A percentile compares a stretch with the other conserved stretches of the same genome.
phyloP scores from a whole-genome alignment of 2,113 vertebrate genomes.

The Scytalopus superciliaris region DNA sequence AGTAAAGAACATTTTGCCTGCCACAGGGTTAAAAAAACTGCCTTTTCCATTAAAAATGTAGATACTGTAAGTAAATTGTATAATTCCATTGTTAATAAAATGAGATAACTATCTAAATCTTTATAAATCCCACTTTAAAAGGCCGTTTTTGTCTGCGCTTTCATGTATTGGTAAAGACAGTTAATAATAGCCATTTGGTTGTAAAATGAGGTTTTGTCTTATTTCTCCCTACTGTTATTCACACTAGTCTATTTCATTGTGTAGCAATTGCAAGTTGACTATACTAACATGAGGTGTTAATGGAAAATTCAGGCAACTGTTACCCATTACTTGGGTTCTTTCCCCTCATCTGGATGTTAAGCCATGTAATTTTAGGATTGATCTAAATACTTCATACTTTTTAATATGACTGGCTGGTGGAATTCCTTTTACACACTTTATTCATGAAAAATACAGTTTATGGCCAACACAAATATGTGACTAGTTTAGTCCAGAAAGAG shows the following conservation, averaged over 20 bases:
- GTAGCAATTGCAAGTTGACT: background rate
- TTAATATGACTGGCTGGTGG: background rate
- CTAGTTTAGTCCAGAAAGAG: background rate
- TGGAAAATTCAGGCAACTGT: background rate
- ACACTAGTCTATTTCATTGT: background rate
- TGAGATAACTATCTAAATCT: background rate
- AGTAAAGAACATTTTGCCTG: background rate
- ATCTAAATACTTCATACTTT: background rate
- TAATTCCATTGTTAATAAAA: background rate
- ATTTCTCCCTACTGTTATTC: background rate
- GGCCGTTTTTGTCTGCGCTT: background rate
- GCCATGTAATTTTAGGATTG: background rate
- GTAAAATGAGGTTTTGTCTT: background rate
- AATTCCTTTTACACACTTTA: background rate
- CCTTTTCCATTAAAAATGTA: background rate
- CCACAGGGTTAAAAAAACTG: background rate
- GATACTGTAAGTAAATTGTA: background rate
- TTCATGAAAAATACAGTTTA: background rate
- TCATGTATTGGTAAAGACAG: background rate
- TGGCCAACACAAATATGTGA: background rate
- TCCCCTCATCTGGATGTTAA: background rate
- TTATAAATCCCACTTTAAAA: background rate
- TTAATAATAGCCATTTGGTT: background rate
- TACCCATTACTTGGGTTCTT: background rate
- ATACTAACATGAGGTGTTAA: background rate